These are phyloP conservation scores for Alloplasta piceator DNA, from an alignment of 2,888 invertebrate species.

Conservation along the genomic window DNA sequence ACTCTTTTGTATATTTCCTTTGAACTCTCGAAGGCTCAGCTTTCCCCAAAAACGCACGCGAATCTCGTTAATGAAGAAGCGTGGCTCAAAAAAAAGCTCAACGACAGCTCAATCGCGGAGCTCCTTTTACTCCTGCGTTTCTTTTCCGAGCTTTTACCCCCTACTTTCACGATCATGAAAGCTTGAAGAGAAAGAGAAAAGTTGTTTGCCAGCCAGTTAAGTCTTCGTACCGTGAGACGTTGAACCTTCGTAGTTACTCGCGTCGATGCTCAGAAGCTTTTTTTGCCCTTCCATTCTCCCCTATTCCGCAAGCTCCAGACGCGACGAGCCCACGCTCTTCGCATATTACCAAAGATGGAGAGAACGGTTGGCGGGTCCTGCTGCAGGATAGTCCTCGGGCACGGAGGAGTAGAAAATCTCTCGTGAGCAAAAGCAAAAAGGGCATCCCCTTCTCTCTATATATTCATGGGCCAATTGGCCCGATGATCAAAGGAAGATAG, in stretches of 20 bases:
- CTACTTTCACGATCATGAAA: background rate
- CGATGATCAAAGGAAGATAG: constrained; percentile 57
- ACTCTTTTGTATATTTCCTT: constrained; percentile 10
- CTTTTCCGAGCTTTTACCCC: constrained; percentile 8
- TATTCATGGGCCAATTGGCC: constrained; percentile 50
- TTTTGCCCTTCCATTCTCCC: constrained; percentile 16
- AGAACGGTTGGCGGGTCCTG: constrained; percentile 46
- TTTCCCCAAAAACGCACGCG: background rate
- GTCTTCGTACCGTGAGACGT: constrained; percentile 44
- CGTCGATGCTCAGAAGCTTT: constrained; percentile 26
- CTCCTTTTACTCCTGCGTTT: constrained; percentile 1
- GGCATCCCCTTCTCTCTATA: constrained; percentile 4
- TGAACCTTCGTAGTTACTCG: constrained; percentile 34
- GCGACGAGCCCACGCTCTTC: constrained; percentile 30
- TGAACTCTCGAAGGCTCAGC: constrained; percentile 10
- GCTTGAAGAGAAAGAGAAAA: constrained; percentile 10
- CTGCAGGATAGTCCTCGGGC: constrained; percentile 38
- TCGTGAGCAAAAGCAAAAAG: constrained; percentile 49
- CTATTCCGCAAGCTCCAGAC: constrained; percentile 33
- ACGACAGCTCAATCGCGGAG: background rate
- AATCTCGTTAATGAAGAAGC: too few relatives aligned
- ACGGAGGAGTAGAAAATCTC: constrained; percentile 58
- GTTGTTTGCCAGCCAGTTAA: constrained; percentile 60
- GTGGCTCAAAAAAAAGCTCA: too few relatives aligned
- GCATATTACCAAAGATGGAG: background rate